Conservation (phyloP, 37 sponge, comb jelly and placozoan genomes). For the Amphimedon queenslandica region DNA sequence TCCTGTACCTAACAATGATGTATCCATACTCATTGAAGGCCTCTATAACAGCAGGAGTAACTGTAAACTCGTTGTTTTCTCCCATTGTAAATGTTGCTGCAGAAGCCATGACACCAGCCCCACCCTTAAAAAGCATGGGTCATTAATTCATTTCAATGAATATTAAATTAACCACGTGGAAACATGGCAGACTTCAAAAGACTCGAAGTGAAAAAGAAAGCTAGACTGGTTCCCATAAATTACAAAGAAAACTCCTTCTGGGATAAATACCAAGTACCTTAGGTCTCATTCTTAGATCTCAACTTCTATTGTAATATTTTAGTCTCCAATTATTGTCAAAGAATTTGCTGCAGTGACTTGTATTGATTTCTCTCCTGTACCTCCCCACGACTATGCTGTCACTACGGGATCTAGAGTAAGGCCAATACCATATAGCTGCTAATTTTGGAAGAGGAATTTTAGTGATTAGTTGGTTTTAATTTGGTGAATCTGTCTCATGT, state of each 20-base stretch:
- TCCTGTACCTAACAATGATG: slow-evolving; percentile 44
- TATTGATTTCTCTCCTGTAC: slow-evolving; percentile 65
- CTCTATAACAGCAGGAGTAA: slow-evolving; percentile 31
- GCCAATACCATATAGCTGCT: neutral
- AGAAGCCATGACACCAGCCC: neutral
- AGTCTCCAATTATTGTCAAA: slow-evolving; percentile 74
- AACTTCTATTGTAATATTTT: slow-evolving; percentile 1
- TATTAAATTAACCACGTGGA: too few relatives aligned
- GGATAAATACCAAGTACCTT: slow-evolving; percentile 65
- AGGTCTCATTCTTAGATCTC: neutral
- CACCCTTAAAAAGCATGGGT: neutral
- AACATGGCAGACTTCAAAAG: slow-evolving; percentile 44
- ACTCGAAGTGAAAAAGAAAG: slow-evolving; percentile 47
- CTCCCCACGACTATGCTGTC: slow-evolving; percentile 83
- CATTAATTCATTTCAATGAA: too few relatives aligned
- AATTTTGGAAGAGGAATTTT: neutral
- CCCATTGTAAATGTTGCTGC: neutral
- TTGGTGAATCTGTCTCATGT: too few relatives aligned
- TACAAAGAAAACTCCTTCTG: slow-evolving; percentile 61
- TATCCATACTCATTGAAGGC: slow-evolving; percentile 58
- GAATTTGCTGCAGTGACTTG: slow-evolving; percentile 64
- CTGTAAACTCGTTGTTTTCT: slow-evolving; percentile 9
- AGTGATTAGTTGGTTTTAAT: too few relatives aligned
- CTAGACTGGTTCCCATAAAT: slow-evolving; percentile 18
- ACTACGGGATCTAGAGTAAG: slow-evolving; percentile 82